A percentile compares a stretch with the other conserved stretches of the same genome.
Evolutionary conservation across 2,888 invertebrate species (phyloP).

Genomic region (Liopterus haemorrhoidalis): DNA sequence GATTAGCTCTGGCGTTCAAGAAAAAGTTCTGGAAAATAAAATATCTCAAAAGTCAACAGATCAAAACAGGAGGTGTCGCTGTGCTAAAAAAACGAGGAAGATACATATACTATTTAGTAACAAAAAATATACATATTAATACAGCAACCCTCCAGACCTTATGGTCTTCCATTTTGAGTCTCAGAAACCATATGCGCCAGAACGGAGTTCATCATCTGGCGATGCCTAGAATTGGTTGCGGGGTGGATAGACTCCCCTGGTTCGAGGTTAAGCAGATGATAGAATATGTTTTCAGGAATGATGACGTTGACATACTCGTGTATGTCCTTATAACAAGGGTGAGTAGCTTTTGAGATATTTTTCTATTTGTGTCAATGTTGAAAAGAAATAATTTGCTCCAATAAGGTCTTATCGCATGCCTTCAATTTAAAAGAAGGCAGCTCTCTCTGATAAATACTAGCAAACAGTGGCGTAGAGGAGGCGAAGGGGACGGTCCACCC

Average conservation of each 20-base stretch:
- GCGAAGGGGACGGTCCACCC: no score
- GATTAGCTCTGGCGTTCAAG: background rate
- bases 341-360: no score
- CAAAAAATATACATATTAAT: background rate
- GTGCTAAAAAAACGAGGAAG: background rate
- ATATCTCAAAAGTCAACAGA: background rate
- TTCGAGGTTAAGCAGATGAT: background rate
- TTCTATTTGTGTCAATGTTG: no score
- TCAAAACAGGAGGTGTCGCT: background rate
- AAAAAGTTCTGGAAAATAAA: background rate
- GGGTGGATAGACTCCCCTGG: background rate
- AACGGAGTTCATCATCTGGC: background rate
- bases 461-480: no score
- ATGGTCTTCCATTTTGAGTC: background rate
- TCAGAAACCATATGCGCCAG: background rate
- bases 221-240: conserved; percentile 9
- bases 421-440: no score
- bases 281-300: background rate
- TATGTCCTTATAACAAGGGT: no score
- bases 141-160: background rate
- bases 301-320: background rate
- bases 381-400: no score
- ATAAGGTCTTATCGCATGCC: no score
- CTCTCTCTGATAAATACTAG: no score
- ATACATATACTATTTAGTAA: conserved; percentile 1